Evolutionary conservation across 1,140 invertebrate genomes (phyloP).

Genomic region (Arctopsyche grandis): DNA sequence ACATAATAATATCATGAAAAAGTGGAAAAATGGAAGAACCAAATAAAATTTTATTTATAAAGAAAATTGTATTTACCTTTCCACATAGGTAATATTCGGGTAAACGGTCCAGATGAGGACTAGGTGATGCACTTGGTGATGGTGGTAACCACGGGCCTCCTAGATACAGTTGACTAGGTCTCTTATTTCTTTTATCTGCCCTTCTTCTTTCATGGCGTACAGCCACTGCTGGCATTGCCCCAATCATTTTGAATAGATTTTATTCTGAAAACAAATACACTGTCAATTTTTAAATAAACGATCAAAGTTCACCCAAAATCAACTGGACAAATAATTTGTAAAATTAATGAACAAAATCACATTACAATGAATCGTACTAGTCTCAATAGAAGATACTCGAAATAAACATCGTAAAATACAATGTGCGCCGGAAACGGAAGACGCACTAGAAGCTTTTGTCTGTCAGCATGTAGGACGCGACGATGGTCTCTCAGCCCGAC

Average conservation of each 20-base stretch:
- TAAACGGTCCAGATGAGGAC: conserved; percentile 66
- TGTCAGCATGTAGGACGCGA: neutral
- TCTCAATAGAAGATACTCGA: no score
- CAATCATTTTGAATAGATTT: conserved; percentile 75
- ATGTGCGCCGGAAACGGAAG: neutral
- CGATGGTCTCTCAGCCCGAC: conserved; percentile 9
- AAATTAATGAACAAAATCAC: no score
- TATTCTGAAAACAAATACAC: conserved; percentile 33
- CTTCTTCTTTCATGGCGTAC: conserved; percentile 82
- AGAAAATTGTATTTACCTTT: conserved; percentile 66
- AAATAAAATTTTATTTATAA: no score
- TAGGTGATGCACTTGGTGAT: conserved; percentile 69
- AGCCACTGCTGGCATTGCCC: conserved; percentile 86
- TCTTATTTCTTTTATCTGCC: conserved; percentile 74
- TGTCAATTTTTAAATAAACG: neutral
- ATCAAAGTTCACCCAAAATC: neutral
- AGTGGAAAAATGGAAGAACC: no score
- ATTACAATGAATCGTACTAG: no score
- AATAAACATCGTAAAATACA: no score
- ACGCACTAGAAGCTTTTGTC: neutral
- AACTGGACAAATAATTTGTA: neutral
- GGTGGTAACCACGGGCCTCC: conserved; percentile 68
- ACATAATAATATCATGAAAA: no score
- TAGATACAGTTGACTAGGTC: conserved; percentile 77
- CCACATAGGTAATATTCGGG: conserved; percentile 78